These are phyloP conservation scores for Agrochola circellaris DNA, from an alignment of 2,888 invertebrate genomes.

Conservation along the genomic window DNA sequence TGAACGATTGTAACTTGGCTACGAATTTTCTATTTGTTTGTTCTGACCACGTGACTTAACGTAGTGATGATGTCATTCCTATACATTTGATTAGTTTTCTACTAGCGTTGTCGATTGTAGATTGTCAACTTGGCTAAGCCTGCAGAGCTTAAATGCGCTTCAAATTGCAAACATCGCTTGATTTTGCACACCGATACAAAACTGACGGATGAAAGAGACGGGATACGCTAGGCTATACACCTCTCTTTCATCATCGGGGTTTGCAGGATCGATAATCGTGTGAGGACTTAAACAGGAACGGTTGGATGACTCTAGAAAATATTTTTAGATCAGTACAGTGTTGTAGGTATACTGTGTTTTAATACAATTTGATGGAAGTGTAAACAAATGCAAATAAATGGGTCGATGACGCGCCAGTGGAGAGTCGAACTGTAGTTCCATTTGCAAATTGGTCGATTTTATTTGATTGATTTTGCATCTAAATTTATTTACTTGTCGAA, in stretches of 20 bases:
- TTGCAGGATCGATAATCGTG: slow-evolving; percentile 22
- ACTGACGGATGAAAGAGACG: slow-evolving; percentile 18
- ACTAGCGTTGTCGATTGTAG: too few relatives aligned
- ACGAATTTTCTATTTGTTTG: too few relatives aligned
- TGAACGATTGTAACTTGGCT: too few relatives aligned
- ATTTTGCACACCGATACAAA: slow-evolving; percentile 30
- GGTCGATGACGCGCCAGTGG: rapidly evolving
- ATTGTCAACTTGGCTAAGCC: too few relatives aligned
- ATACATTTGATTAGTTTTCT: too few relatives aligned
- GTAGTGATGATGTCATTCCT: too few relatives aligned
- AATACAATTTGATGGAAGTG: background rate
- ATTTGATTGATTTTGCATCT: background rate
- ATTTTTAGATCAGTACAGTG: slow-evolving; percentile 34
- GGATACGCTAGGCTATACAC: background rate
- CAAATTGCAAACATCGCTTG: slow-evolving; percentile 19
- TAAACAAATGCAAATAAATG: background rate
- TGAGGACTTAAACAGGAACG: background rate
- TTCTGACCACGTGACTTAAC: too few relatives aligned
- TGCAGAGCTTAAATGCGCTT: slow-evolving; percentile 23
- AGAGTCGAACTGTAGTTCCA: background rate
- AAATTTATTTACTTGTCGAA: too few relatives aligned
- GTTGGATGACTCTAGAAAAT: slow-evolving; percentile 26
- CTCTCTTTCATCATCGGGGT: slow-evolving; percentile 35
- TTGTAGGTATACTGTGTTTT: background rate
- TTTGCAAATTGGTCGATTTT: background rate